Base-by-base conservation (phyloP, 2,113 vertebrate species). In the Onychostoma macrolepis region DNA sequence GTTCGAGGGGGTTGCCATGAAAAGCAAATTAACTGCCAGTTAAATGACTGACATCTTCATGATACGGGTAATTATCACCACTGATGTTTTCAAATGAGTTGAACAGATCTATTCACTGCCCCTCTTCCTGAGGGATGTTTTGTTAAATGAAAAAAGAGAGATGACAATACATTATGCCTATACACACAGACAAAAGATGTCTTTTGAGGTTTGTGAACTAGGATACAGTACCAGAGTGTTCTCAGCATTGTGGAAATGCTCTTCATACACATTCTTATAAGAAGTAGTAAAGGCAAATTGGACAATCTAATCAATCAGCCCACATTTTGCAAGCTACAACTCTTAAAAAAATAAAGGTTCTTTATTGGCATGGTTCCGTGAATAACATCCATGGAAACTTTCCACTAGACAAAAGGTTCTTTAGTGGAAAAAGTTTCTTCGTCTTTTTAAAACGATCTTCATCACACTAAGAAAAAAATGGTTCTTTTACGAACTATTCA, bases 31-130 rank as follows among this genome's bases (percentile, higher is more conserved):
- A 88, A 90, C 85, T 83, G 86, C 79, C 83, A 80, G 84, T 87
- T 89, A 89, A 88, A 90, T 91, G 90, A 91, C 88, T 91, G 92
- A 91, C 89, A 89, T 89, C 85, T 89, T 89, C 85, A 92, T 50
- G 87, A 92, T 88, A 86, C 85, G 90, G 89, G 83, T 91, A 88
- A 92, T 92, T 90, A 92, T 93, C 84, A 88, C 53, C 87, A 80
- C 87, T 87, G 74, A 65, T 53, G 85, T 87, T 83, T 83, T 88
- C 88, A 89, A 81, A 85, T 84, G 85, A 83, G 85, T 87, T 86
- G 79, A 83, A 71, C 63, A 83, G 78, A 80, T 69, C 85, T 85
- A 82, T 89, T 86, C 65, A 85, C 45, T n/a, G 58, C 75, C 19
- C 38, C 72, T 71, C 79, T 85, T 86, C 86, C 89, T 83, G 19